Percentiles rank a stretch among this genome's conserved stretches.
Evolutionary conservation across 1,140 invertebrate genomes (phyloP).

Genomic region (Drosophila auraria): DNA sequence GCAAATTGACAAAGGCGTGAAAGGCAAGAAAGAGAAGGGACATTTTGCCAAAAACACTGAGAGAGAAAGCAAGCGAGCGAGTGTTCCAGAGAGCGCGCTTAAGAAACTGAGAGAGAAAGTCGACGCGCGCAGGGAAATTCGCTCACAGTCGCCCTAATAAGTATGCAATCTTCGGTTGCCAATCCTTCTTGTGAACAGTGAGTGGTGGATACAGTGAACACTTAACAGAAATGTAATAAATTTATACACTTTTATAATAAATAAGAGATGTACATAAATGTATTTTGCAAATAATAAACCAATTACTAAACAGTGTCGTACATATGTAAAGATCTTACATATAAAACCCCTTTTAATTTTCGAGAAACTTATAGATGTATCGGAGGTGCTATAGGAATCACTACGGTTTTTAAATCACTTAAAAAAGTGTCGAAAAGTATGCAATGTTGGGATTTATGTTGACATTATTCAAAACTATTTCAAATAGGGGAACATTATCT

Average conservation of each 20-base stretch:
- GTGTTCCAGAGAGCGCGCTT: background rate
- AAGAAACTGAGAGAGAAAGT: background rate
- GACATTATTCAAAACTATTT: too few species aligned
- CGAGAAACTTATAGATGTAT: too few species aligned
- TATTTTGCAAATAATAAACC: background rate
- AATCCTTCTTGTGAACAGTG: constrained; percentile 35
- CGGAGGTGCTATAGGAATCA: too few species aligned
- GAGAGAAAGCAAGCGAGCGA: constrained; percentile 8
- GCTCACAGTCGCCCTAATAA: constrained; percentile 43
- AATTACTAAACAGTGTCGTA: background rate
- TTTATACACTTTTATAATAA: background rate
- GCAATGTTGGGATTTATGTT: too few species aligned
- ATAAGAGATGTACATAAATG: too few species aligned
- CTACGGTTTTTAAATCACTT: too few species aligned
- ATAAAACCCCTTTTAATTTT: too few species aligned
- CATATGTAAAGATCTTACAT: too few species aligned
- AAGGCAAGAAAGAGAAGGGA: constrained; percentile 43
- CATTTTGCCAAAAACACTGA: constrained; percentile 1
- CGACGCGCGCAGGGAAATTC: constrained; percentile 71
- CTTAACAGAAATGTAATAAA: background rate
- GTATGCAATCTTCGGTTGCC: constrained; percentile 45
- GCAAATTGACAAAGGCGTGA: constrained; percentile 82
- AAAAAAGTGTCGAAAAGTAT: too few species aligned
- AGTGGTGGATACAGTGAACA: background rate
- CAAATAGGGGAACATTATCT: too few species aligned